Conservation (phyloP, 2,113 vertebrate species). For the Brachyistius frenatus region DNA sequence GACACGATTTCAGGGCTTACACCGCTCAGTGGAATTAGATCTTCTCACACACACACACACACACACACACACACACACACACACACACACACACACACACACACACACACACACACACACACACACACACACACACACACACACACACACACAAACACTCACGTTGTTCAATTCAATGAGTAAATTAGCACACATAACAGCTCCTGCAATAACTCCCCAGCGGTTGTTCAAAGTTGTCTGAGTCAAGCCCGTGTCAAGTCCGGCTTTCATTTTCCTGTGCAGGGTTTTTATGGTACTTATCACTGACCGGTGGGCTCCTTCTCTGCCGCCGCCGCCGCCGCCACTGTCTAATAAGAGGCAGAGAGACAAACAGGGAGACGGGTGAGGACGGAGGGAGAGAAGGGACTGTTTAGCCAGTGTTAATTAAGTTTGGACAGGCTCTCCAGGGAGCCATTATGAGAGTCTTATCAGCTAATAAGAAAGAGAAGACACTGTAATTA, state of each 20-base stretch:
- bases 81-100: slow-evolving; percentile 12
- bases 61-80: slow-evolving; percentile 26
- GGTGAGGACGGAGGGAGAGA: slow-evolving; percentile 14
- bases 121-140: too few species aligned
- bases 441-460: slow-evolving; percentile 62
- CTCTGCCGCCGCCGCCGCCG: slow-evolving; percentile 10
- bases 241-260: slow-evolving; percentile 51
- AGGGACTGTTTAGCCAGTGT: slow-evolving; percentile 53
- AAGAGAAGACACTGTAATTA: slow-evolving; percentile 68
- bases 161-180: background rate
- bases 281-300: slow-evolving; percentile 5
- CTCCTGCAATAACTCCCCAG: background rate
- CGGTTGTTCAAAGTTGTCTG: slow-evolving; percentile 27
- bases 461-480: slow-evolving; percentile 69
- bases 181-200: slow-evolving; percentile 7
- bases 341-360: slow-evolving; percentile 20
- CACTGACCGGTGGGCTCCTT: background rate
- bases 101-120: too few species aligned
- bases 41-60: slow-evolving; percentile 2
- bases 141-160: too few species aligned
- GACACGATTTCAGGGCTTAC: slow-evolving; percentile 57
- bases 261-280: slow-evolving; percentile 41
- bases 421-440: slow-evolving; percentile 68
- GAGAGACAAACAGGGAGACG: background rate
- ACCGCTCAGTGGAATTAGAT: slow-evolving; percentile 51